phyloP scores from a whole-genome alignment of 2,888 invertebrate species.

The Heteropelma amictum region DNA sequence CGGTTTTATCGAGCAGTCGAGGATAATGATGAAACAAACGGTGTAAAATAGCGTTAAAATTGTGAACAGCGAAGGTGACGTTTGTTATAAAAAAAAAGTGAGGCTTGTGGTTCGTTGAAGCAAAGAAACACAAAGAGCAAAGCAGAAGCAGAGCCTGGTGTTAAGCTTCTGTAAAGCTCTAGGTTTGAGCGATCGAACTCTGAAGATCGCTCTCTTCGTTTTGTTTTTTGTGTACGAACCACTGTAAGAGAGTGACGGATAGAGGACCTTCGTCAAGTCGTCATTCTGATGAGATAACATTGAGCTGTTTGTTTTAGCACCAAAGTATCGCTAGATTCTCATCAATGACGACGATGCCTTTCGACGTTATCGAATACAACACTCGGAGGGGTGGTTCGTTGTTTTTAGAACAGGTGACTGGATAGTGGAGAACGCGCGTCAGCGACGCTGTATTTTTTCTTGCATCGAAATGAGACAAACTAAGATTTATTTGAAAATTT shows the following conservation, averaged over 20 bases:
- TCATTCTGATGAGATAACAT: no score
- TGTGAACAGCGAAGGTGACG: background rate
- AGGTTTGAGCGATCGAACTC: conserved; percentile 30
- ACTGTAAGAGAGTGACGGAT: conserved; percentile 9
- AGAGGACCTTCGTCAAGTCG: background rate
- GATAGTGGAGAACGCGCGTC: no score
- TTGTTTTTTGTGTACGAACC: conserved; percentile 48
- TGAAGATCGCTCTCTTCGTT: conserved; percentile 11
- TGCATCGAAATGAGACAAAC: no score
- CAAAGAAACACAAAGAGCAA: conserved; percentile 63
- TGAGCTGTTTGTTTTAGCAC: no score
- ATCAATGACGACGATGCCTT: no score
- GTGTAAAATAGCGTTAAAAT: conserved; percentile 12
- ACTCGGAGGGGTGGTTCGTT: no score
- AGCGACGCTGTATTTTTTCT: no score
- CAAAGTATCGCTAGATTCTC: no score
- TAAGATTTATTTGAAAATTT: no score
- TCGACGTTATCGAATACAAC: no score
- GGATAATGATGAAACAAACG: conserved; percentile 5
- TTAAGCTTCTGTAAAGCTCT: conserved; percentile 65
- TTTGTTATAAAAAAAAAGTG: background rate
- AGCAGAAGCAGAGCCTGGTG: conserved; percentile 68
- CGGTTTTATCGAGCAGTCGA: conserved; percentile 1
- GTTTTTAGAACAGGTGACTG: no score
- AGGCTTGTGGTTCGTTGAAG: conserved; percentile 54